phyloP scores from a whole-genome alignment of 2,113 vertebrate genomes.

The Corvus moneduloides region DNA sequence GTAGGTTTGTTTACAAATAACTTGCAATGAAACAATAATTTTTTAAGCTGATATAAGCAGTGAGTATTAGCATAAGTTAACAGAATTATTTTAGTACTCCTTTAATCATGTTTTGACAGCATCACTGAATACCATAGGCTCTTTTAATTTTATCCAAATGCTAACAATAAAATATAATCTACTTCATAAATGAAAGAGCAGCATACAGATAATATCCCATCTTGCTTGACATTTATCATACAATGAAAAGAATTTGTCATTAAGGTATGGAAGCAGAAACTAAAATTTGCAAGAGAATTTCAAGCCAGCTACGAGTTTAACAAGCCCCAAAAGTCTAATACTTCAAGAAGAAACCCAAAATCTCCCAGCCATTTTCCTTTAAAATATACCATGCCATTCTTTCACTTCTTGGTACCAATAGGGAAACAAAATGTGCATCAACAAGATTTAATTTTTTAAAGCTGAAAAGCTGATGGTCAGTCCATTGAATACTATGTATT shows the following conservation, averaged over 20 bases:
- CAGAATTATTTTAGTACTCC: background rate
- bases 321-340: background rate
- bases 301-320: background rate
- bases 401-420: background rate
- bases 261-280: background rate
- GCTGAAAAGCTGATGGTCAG: background rate
- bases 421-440: background rate
- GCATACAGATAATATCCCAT: background rate
- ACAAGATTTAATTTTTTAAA: background rate
- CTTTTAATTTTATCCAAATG: conserved; percentile 23
- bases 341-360: background rate
- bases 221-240: background rate
- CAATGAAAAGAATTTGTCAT: background rate
- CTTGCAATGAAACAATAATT: background rate
- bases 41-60: background rate
- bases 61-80: background rate
- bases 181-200: background rate
- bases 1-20: background rate
- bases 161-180: background rate
- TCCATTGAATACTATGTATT: background rate
- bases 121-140: background rate
- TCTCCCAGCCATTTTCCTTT: background rate
- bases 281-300: background rate
- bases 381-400: background rate
- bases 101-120: conserved; percentile 18